Base-by-base conservation (phyloP, 2,113 vertebrate species). In the Numida meleagris region DNA sequence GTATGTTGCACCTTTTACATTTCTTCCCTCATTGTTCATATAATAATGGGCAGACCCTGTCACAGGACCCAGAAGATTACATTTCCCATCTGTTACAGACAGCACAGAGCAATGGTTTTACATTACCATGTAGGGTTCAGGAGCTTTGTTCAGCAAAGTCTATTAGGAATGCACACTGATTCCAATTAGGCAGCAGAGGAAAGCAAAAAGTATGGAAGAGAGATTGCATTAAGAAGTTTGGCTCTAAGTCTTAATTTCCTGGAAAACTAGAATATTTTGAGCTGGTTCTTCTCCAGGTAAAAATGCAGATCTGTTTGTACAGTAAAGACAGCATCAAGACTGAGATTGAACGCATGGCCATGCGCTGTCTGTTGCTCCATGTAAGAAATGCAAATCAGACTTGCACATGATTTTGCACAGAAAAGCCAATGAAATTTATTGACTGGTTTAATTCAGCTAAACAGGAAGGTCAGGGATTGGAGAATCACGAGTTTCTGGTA, bases 21-120 rank as follows among this genome's bases (percentile, higher is more conserved):
- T 93, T 93, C 71, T 96, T 74, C n/a, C 91, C 40, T 91, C 71
- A 58, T 92, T 94, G 85, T 87, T 96, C 94, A 45, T 87, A 84
- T 72, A 93, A 77, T 96, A 96, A 95, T 73, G 88, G 93, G 90
- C 68, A 85, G 71, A 85, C 14, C 8, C 42, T 94, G 94, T 74
- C 89, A 88, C 71, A 89, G 34, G 66, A 95, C 86, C 61, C 80
- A 79, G 73, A 95, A 90, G 76, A 95, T 95, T 96, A 91, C 82
- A 93, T 95, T 96, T 96, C 92, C 89, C 75, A 79, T 93, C 87
- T 92, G 79, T 45, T 94, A 78, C 31, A 91, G 85, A 25, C 21
- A 86, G 76, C 53, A 82, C 65, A 77, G 66, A 95, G 88, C 89
- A 86, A 81, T 82, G 66, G 79, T 93, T 94, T 94, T 96, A 92